Conservation (phyloP, 2,888 invertebrate species). For the Oscheius sp. region DNA sequence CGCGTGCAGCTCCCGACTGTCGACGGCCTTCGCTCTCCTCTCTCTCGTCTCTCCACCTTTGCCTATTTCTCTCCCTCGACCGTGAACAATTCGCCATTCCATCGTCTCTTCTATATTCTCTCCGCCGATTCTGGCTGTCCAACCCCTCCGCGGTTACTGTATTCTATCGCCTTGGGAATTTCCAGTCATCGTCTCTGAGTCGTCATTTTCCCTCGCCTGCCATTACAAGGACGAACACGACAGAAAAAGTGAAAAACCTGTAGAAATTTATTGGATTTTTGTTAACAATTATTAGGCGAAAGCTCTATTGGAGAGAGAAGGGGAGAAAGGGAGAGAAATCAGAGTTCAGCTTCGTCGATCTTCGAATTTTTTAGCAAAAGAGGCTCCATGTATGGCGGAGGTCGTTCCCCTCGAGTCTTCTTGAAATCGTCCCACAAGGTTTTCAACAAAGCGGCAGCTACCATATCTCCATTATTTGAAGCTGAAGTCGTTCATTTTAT, state of each 20-base stretch:
- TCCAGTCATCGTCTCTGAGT: neutral
- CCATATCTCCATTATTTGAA: constrained; percentile 57
- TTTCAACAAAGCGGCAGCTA: constrained; percentile 56
- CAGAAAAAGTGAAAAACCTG: constrained; percentile 2
- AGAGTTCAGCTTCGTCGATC: constrained; percentile 29
- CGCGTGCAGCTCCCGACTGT: constrained; percentile 22
- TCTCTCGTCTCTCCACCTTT: constrained; percentile 16
- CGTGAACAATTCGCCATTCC: neutral
- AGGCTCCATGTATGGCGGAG: constrained; percentile 52
- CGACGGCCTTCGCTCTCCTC: neutral
- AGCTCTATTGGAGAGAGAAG: too few species aligned
- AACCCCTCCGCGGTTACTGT: neutral
- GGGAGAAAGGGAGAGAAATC: too few species aligned
- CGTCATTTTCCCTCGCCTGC: constrained; percentile 11
- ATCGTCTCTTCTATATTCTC: neutral
- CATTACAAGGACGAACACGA: constrained; percentile 27
- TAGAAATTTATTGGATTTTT: too few species aligned
- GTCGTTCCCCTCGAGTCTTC: constrained; percentile 27
- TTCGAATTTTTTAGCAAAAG: constrained; percentile 35
- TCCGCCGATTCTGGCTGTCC: neutral
- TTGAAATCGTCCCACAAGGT: constrained; percentile 62
- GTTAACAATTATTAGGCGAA: too few species aligned
- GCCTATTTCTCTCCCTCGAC: constrained; percentile 3
- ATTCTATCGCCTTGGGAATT: neutral
- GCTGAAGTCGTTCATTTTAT: constrained; percentile 8